Base-by-base conservation (phyloP, 1,140 invertebrate species). In the Lasioglossum baleicum region DNA sequence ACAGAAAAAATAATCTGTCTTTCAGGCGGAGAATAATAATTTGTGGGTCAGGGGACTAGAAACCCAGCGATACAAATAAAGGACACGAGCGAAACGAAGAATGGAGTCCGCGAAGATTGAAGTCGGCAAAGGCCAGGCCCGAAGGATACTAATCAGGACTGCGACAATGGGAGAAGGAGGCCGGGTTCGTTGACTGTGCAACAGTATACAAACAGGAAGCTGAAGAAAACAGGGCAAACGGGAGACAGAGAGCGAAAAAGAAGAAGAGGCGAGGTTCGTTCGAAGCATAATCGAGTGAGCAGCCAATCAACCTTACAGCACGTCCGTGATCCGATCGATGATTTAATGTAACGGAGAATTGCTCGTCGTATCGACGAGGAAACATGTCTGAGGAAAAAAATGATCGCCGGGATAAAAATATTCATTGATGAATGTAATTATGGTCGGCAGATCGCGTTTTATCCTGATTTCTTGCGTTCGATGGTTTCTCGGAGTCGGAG, bases 111-210 rank as follows among this genome's bases (percentile, higher is more conserved):
- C 44, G 22, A 15, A 35, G 60, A 80, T 80, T 66, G 67, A 67
- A 60, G 51, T 17, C 63, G 2, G 63, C 53, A 48, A 26, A n/a
- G 68, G 51, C 56, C 64, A 35, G 60, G 61, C 11, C 20, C 44
- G 78, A 76, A 84, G 72, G 31, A 83, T 44, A 35, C 60, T 71
- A 76, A 84, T 85, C 76, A 81, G 35, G 70, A 11, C 48, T 26
- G 42, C 56, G 76, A 80, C 76, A 83, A 83, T 85, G 76, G 82
- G 26, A 75, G 76, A 86, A 86, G 72, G 84, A 76, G 83, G 75
- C 69, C 74, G 89, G 79, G 90, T 92, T 91, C 89, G 82, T 88
- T 90, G 90, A 91, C 90, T 90, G 89, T 51, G 61, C 66, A 67
- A 87, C 48, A 65, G 53, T 74, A 51, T 31, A 75, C 66, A 78